A percentile compares a stretch with the other conserved stretches of the same genome.
Conservation (phyloP, 1,140 invertebrate species). For the Magallana angulata region DNA sequence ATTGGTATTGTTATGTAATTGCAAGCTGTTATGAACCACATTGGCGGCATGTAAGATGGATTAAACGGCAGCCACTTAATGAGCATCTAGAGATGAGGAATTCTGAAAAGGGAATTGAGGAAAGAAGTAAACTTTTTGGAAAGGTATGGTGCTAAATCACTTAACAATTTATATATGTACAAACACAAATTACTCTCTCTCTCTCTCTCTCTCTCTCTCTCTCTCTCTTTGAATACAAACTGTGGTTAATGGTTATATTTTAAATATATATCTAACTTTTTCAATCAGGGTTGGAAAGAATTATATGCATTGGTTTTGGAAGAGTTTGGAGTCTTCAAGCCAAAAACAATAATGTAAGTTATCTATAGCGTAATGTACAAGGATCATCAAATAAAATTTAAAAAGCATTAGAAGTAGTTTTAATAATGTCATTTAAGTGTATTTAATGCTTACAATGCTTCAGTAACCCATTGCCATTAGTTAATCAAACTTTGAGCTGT, state of each 20-base stretch:
- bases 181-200: too few relatives aligned
- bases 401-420: too few relatives aligned
- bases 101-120: conserved; percentile 16
- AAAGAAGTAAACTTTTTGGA: neutral
- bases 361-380: neutral
- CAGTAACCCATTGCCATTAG: too few relatives aligned
- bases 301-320: neutral
- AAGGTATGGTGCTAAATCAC: neutral
- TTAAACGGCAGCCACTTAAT: neutral
- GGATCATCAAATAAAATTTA: too few relatives aligned
- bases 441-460: too few relatives aligned
- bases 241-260: neutral
- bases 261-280: neutral
- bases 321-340: neutral
- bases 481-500: too few relatives aligned
- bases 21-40: neutral
- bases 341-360: neutral
- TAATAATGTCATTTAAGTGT: too few relatives aligned
- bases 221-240: too few relatives aligned
- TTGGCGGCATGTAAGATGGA: neutral
- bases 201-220: too few relatives aligned
- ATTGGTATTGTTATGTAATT: neutral
- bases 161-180: too few relatives aligned
- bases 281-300: neutral
- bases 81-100: neutral